phyloP scores from a whole-genome alignment of 2,888 invertebrate species.

The Metallyticus violacea region DNA sequence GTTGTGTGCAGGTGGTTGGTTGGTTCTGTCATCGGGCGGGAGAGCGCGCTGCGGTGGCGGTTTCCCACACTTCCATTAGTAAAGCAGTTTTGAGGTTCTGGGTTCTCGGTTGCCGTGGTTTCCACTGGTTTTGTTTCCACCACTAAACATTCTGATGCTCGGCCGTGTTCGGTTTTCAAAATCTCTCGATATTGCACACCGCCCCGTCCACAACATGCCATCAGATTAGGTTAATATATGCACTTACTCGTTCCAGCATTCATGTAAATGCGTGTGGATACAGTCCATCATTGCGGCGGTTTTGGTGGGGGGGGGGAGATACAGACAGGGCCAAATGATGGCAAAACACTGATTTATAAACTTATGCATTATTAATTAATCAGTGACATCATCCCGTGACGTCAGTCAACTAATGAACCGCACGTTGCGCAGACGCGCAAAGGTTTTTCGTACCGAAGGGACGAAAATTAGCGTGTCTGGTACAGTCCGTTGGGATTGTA shows the following conservation, averaged over 20 bases:
- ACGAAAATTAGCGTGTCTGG: slow-evolving; percentile 6
- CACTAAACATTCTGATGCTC: slow-evolving; percentile 6
- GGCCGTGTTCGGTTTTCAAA: slow-evolving; percentile 18
- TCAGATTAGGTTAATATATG: slow-evolving; percentile 30
- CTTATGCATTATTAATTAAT: slow-evolving; percentile 31
- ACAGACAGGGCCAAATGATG: slow-evolving; percentile 13
- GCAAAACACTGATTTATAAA: slow-evolving; percentile 28
- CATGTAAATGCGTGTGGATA: slow-evolving; percentile 20
- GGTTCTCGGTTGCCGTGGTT: slow-evolving; percentile 14
- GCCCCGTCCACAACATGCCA: slow-evolving; percentile 17
- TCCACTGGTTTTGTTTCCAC: slow-evolving; percentile 10
- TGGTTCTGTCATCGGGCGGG: no score
- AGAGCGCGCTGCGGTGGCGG: neutral
- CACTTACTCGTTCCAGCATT: slow-evolving; percentile 22
- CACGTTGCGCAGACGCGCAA: neutral
- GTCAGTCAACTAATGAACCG: slow-evolving; percentile 17
- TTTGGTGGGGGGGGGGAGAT: neutral
- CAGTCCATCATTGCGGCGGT: slow-evolving; percentile 17
- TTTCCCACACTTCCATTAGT: slow-evolving; percentile 20
- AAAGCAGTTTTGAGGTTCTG: slow-evolving; percentile 21
- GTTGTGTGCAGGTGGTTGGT: no score
- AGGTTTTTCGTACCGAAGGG: slow-evolving; percentile 6
- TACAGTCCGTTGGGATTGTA: no score
- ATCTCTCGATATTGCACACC: slow-evolving; percentile 19
- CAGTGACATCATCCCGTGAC: slow-evolving; percentile 7